Base-by-base conservation (phyloP, 2,113 vertebrate species). In the Colinus virginianus region DNA sequence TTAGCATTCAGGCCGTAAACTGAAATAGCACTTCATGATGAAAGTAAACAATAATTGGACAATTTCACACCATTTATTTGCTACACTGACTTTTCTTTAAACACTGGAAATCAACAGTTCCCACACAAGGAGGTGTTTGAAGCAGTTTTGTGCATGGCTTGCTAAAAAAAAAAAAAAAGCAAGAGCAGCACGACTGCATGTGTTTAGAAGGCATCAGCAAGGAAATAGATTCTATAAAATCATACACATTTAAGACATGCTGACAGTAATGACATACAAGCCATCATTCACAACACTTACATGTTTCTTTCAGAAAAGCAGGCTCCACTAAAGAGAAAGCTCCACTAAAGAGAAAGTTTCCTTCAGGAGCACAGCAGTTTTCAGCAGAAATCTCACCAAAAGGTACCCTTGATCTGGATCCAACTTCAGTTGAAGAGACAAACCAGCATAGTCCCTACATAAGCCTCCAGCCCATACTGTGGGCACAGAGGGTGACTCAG, bases 401-500 rank as follows among this genome's bases (percentile, higher is more conserved):
- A 53, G 36, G 30, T 30, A 19, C 9, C 6, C 64, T 42, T 55
- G 32, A 45, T 42, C 11, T n/a, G 48, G 11, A 26, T 85, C 9
- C n/a, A n/a, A 3, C 30, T 63, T 85, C 43, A 70, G 36, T 34
- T 83, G 2, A 28, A 70, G 49, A 21, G 20, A 40, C 7, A 78
- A 82, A 51, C 14, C 0, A 1, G 30, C 1, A 0, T 30, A 58
- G 7, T 6, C 13, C 68, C 21, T 4, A 0, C 23, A 9, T 8
- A 45, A 62, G 42, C 26, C 16, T 18, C 21, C 1, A 1, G n/a
- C 26, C 30, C 6, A 11, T 1, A 0, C n/a, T 58, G 40, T 13
- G 4, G 5, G 16, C 51, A 25, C 21, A 36, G 22, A 19, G 63
- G 16, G 5, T 30, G 30, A 6, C 55, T 20, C 17, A 18, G 7